Conservation (phyloP, 2,113 vertebrate species). For the Oreamnos americanus region DNA sequence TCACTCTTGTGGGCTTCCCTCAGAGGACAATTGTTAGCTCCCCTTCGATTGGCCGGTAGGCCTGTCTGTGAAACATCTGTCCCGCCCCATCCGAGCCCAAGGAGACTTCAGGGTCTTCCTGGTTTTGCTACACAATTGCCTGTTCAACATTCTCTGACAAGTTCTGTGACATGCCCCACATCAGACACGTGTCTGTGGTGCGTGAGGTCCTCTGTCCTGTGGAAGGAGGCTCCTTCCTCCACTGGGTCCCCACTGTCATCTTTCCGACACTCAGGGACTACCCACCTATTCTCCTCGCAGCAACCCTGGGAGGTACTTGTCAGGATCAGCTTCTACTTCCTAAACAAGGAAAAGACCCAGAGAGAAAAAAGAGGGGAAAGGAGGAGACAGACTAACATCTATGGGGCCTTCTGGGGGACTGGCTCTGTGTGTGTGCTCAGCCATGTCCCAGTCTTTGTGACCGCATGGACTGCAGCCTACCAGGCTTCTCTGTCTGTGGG, state of each 20-base stretch:
- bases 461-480: background rate
- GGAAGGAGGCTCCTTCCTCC: background rate
- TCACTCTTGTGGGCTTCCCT: background rate
- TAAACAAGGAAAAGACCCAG: background rate
- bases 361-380: background rate
- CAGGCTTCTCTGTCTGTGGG: background rate
- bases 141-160: background rate
- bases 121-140: background rate
- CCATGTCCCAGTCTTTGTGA: background rate
- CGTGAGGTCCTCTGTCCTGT: background rate
- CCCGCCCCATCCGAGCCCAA: background rate
- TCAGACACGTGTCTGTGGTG: background rate
- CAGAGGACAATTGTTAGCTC: background rate
- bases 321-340: background rate
- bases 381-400: background rate
- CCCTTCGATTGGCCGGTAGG: conserved; percentile 19
- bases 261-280: background rate
- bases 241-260: background rate
- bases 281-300: background rate
- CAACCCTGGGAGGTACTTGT: background rate
- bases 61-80: background rate
- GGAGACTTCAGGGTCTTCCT: conserved; percentile 34
- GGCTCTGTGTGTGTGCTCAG: background rate
- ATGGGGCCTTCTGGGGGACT: background rate
- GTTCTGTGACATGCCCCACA: background rate